Evolutionary conservation across 2,797 vertebrate species (phyloP).

Genomic region (Sparus aurata): DNA sequence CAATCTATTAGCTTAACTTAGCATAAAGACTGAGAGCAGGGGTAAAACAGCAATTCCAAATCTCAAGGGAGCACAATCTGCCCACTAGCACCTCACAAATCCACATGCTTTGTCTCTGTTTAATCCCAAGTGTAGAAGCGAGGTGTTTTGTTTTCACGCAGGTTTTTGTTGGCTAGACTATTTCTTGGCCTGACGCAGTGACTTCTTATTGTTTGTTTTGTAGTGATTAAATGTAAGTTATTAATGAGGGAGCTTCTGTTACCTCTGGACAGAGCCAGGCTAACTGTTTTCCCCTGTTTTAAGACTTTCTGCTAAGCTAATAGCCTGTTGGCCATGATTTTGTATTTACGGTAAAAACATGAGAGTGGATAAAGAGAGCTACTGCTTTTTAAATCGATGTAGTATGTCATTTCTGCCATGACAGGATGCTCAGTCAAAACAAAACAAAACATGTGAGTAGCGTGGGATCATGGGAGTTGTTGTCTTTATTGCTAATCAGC

Average conservation of each 20-base stretch:
- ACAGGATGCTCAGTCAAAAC: too few relatives aligned
- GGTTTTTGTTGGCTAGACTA: background rate
- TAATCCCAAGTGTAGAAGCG: background rate
- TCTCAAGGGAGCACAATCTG: background rate
- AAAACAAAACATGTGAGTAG: too few relatives aligned
- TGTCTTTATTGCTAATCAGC: too few relatives aligned
- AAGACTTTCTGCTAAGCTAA: background rate
- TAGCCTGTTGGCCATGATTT: background rate
- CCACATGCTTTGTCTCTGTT: background rate
- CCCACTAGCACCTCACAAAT: background rate
- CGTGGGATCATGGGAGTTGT: too few relatives aligned
- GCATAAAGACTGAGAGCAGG: background rate
- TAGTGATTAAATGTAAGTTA: background rate
- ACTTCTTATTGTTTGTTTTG: background rate
- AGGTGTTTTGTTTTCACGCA: background rate
- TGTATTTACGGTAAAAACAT: background rate
- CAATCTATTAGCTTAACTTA: background rate
- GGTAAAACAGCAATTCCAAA: fast-evolving
- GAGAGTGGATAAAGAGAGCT: background rate
- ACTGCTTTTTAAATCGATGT: too few relatives aligned
- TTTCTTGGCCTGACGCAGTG: background rate
- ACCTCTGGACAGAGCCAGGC: background rate
- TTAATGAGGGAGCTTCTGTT: constrained; percentile 1
- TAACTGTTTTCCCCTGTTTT: background rate
- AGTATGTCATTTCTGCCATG: too few relatives aligned